These are phyloP conservation scores for Pogonognathellus flavescens DNA, from an alignment of 1,140 invertebrate species.

Conservation along the genomic window DNA sequence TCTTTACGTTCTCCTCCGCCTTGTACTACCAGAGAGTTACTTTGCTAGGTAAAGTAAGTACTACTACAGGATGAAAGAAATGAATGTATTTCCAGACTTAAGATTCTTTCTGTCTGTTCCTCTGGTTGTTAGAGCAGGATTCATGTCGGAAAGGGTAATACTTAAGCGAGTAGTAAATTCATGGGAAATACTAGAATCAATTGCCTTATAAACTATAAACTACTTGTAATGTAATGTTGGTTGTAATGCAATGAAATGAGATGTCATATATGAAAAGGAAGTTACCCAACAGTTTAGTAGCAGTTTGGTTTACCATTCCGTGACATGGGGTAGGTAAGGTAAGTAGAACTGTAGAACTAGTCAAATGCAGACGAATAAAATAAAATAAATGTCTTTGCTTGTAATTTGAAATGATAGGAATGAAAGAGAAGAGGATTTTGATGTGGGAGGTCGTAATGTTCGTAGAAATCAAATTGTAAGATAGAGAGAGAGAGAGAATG, in stretches of 20 bases:
- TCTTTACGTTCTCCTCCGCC: not conserved
- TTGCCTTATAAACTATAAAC: conserved; percentile 19
- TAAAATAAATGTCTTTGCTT: conserved; percentile 42
- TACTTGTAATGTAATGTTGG: conserved; percentile 19
- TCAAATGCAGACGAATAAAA: conserved; percentile 29
- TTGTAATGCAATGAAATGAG: conserved; percentile 35
- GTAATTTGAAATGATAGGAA: conserved; percentile 17
- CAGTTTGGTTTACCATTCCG: too few species aligned
- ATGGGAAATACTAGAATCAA: conserved; percentile 18
- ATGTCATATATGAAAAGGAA: conserved; percentile 13
- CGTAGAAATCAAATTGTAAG: conserved; percentile 20
- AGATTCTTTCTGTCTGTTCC: not conserved
- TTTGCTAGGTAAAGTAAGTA: not conserved
- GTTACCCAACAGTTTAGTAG: not conserved
- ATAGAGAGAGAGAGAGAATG: conserved; percentile 4
- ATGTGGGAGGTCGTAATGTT: not conserved
- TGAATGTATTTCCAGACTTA: conserved; percentile 31
- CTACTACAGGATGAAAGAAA: too few species aligned
- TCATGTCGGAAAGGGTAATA: not conserved
- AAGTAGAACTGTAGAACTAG: not conserved
- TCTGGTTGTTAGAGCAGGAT: not conserved
- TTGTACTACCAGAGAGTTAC: too few species aligned
- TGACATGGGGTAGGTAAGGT: not conserved
- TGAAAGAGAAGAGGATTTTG: conserved; percentile 29
- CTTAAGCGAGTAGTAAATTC: conserved; percentile 2